Conservation (phyloP, 2,113 vertebrate species). For the Eidolon helvum region DNA sequence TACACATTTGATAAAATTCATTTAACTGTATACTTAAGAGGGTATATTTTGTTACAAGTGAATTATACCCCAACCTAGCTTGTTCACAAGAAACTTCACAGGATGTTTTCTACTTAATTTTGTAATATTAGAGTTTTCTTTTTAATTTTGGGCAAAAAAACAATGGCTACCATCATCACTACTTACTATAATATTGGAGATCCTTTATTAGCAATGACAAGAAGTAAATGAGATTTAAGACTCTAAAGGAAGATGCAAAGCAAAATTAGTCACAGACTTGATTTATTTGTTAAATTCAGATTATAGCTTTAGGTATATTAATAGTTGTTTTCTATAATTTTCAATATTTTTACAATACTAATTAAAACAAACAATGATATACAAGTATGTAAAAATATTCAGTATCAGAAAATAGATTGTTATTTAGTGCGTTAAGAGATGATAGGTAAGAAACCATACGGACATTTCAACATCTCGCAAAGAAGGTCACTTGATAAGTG, state of each 20-base stretch:
- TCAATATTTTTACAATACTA: not conserved
- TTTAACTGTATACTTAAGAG: not conserved
- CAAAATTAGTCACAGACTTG: not conserved
- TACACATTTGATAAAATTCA: not conserved
- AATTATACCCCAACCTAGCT: not conserved
- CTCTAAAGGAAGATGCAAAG: not conserved
- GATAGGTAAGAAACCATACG: not conserved
- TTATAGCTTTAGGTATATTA: not conserved
- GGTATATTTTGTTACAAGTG: not conserved
- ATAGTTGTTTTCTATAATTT: not conserved
- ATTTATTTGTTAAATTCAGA: conserved; percentile 16
- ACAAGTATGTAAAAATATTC: not conserved
- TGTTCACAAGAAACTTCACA: not conserved
- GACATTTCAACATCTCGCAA: not conserved
- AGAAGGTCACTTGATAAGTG: not conserved
- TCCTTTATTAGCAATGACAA: not conserved
- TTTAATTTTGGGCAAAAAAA: not conserved
- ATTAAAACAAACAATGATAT: not conserved
- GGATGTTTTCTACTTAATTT: not conserved
- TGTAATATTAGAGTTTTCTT: not conserved
- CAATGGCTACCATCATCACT: not conserved
- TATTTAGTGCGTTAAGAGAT: not conserved
- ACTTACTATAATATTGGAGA: not conserved
- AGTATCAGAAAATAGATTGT: not conserved
- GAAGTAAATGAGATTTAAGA: not conserved